Base-by-base conservation (phyloP, 2,888 invertebrate species). In the Xiphydria camelus region DNA sequence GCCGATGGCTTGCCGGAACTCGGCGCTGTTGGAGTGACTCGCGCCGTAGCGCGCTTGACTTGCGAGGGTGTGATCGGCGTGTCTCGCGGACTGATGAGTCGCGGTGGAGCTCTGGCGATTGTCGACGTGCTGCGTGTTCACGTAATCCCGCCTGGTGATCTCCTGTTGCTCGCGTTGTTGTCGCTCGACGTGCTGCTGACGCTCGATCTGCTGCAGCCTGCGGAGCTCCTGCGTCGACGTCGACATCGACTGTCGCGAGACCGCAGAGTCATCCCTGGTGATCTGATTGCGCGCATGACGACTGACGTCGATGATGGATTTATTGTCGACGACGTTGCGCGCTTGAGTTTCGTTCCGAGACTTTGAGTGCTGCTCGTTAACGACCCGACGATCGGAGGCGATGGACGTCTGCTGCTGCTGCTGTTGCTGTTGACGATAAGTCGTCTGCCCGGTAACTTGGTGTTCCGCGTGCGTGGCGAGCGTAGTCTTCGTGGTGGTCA, bases 1-100 rank as follows among this genome's bases (percentile, higher is more conserved):
- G 14, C 53, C 43, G 70, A 82, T 79, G 1, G 82, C 80, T 56
- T 77, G 77, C 54, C 79, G 78, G 55, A 82, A 82, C 57, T 82
- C 82, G 2, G 77, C 73, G 53, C 82, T 82, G 15, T 77, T 82
- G 53, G 78, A 76, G 23, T 81, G 78, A 12, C 50, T 52, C 1
- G 51, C 48, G 4, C 64, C 68, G 20, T 64, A 63, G 12, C 64
- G 64, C 70, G 81, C 55, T 73, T 80, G 56, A 73, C 68, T 60
- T 74, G 80, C 66, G 2, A 62, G 43, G 59, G 79, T 67, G 73
- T 78, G 56, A 67, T 78, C 52, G 60, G 64, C 46, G 70, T 73
- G 58, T 19, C 55, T 55, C 45, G 35, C 55, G 49, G 10, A 48
- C 40, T 49, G 47, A 22, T 48, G 47, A 15, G 37, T 39, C 47